Evolutionary conservation across 2,888 invertebrate species (phyloP).

Genomic region (Blera fallax): DNA sequence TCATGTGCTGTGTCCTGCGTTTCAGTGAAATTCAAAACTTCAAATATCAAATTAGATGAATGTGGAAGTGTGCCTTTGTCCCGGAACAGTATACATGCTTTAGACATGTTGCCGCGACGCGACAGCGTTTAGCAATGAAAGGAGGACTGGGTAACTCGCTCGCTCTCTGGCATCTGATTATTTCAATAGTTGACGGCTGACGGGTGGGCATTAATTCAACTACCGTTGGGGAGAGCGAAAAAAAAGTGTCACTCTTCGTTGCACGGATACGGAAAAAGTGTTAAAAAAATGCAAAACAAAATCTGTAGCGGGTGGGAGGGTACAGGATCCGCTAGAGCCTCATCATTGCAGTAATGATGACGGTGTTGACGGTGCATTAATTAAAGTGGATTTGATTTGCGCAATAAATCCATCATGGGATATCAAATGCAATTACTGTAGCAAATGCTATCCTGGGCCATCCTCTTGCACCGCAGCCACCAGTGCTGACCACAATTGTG

Average conservation of each 20-base stretch:
- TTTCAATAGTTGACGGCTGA: constrained; percentile 11
- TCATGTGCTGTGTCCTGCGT: constrained; percentile 5
- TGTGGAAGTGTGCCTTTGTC: constrained; percentile 19
- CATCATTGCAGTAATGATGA: constrained; percentile 24
- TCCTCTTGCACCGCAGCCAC: constrained; percentile 15
- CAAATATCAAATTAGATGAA: constrained; percentile 70
- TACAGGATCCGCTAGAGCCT: neutral
- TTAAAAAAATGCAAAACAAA: neutral
- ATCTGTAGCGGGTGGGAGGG: neutral
- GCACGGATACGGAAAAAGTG: neutral
- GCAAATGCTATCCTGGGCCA: neutral
- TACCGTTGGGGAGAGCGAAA: neutral
- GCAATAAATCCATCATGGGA: constrained; percentile 72
- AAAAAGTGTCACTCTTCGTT: constrained; percentile 18
- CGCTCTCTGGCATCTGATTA: neutral
- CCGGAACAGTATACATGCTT: neutral
- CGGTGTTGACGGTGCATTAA: constrained; percentile 67
- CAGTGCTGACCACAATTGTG: constrained; percentile 34
- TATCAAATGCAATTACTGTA: constrained; percentile 61
- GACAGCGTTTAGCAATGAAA: constrained; percentile 18
- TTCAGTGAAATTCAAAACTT: constrained; percentile 53
- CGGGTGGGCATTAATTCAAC: constrained; percentile 31
- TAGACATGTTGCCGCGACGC: constrained; percentile 46
- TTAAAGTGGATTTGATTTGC: constrained; percentile 74
- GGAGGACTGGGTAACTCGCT: neutral